Evolutionary conservation across 2,797 vertebrate species (phyloP), one percentile per base, ranked within the genome.

Genomic region (Odontamblyopus rebecca): DNA sequence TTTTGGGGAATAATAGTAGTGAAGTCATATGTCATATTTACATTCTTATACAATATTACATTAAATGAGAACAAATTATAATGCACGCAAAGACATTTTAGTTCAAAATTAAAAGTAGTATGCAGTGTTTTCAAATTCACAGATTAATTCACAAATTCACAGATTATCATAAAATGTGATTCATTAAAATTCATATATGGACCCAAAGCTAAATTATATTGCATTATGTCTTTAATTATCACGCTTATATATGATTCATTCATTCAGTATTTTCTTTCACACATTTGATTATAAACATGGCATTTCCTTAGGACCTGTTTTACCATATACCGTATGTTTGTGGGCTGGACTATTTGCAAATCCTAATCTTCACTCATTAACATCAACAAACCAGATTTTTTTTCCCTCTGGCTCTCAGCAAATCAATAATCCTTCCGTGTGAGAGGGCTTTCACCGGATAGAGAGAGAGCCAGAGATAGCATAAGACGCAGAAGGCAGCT

Each of bases 351-450:
- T 60, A 64, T 73, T 75, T 68, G 62, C 67, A 71, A 74, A 84
- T 77, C 78, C 76, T 85, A 87, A 84, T 85, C 86, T 82, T 68
- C 73, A 67, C 75, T 87, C 81, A 82, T 84, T 83, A 82, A 86
- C 75, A 81, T 88, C 61, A 86, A 85, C 84, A 73, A 66, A 70
- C 81, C 57, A 67, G 77, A 38, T 38, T 60, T 38, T 60, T 38
- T 82, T 60, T 38, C 81, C 85, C 54, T 74, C 85, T 78, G 68
- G 64, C 70, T 81, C 70, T 78, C 53, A 56, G 66, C 30, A 57
- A 82, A 90, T 87, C 79, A 88, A 81, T 86, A 88, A 89, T 86
- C 86, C 82, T 67, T 61, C 75, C 84, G 87, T 63, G 71, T 91
- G 82, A 85, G 72, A 83, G 56, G 59, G 83, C 76, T 89, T 89